Conservation (phyloP, 2,797 vertebrate species). For the Acanthopagrus latus region DNA sequence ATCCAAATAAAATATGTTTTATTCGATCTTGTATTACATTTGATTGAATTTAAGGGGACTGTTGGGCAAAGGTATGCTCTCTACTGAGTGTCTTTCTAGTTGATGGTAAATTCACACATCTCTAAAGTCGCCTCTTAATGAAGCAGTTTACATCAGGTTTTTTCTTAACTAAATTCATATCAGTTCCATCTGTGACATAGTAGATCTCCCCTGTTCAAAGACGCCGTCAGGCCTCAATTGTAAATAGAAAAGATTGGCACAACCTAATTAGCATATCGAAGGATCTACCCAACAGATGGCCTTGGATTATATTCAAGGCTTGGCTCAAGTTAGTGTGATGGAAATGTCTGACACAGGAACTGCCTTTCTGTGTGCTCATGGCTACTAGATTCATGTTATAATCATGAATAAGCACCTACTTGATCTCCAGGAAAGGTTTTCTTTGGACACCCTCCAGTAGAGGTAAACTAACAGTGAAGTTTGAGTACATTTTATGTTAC, state of each 20-base stretch:
- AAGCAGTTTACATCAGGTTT: neutral
- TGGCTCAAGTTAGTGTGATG: slow-evolving; percentile 68
- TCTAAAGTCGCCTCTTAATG: neutral
- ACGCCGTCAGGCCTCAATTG: slow-evolving; percentile 38
- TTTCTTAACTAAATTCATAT: slow-evolving; percentile 19
- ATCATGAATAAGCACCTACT: slow-evolving; percentile 58
- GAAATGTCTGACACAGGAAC: slow-evolving; percentile 74
- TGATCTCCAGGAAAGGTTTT: slow-evolving; percentile 38
- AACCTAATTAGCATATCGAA: slow-evolving; percentile 70
- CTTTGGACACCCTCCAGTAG: slow-evolving; percentile 32
- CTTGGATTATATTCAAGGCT: slow-evolving; percentile 74
- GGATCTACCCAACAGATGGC: slow-evolving; percentile 76
- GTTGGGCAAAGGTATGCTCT: too few relatives aligned
- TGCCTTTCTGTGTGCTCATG: slow-evolving; percentile 49
- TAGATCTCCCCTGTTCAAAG: slow-evolving; percentile 39
- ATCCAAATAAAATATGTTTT: too few relatives aligned
- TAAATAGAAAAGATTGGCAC: slow-evolving; percentile 59
- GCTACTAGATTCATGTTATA: slow-evolving; percentile 52
- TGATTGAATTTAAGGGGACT: too few relatives aligned
- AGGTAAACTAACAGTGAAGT: neutral
- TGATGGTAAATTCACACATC: neutral
- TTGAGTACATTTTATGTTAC: neutral
- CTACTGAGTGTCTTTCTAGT: neutral
- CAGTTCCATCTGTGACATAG: slow-evolving; percentile 36
- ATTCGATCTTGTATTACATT: too few relatives aligned